Percentiles rank a stretch among this genome's conserved stretches.
These are phyloP conservation scores for Drosophila tsacasi DNA, from an alignment of 1,140 invertebrate genomes.

Conservation along the genomic window DNA sequence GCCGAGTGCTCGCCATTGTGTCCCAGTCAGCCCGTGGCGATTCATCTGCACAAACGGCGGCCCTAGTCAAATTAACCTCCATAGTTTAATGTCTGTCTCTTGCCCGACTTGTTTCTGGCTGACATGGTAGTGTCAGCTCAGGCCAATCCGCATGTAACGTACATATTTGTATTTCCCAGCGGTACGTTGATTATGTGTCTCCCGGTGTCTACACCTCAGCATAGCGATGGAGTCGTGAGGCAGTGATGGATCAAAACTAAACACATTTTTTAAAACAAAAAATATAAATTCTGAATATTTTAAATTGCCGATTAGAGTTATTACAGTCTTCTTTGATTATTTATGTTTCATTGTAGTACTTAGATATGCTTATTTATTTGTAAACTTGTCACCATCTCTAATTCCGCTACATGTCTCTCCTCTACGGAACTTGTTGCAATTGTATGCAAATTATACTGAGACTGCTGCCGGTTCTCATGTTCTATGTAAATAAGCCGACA, in stretches of 20 bases:
- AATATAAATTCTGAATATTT: too few species aligned
- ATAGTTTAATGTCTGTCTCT: slow-evolving; percentile 68
- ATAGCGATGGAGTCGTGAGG: slow-evolving; percentile 21
- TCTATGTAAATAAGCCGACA: slow-evolving; percentile 79
- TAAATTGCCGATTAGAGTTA: background rate
- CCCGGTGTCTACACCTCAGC: slow-evolving; percentile 5
- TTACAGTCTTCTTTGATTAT: background rate
- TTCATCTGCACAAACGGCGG: slow-evolving; percentile 61
- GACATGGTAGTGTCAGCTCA: slow-evolving; percentile 43
- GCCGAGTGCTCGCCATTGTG: slow-evolving; percentile 58
- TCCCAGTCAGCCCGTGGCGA: slow-evolving; percentile 50
- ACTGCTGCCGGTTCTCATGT: slow-evolving; percentile 69
- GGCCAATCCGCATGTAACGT: slow-evolving; percentile 19
- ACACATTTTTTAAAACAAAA: background rate
- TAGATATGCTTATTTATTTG: background rate
- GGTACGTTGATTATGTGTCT: slow-evolving; percentile 37
- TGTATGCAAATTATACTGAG: slow-evolving; percentile 77
- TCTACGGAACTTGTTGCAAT: slow-evolving; percentile 55
- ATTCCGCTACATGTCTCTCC: background rate
- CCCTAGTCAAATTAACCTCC: slow-evolving; percentile 77
- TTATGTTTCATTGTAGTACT: background rate
- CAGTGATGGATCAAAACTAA: background rate
- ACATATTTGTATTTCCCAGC: slow-evolving; percentile 9
- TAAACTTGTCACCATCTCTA: slow-evolving; percentile 3
- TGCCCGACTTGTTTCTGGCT: slow-evolving; percentile 41